Evolutionary conservation across 2,797 vertebrate species (phyloP).

Genomic region (Calcarius lapponicus): DNA sequence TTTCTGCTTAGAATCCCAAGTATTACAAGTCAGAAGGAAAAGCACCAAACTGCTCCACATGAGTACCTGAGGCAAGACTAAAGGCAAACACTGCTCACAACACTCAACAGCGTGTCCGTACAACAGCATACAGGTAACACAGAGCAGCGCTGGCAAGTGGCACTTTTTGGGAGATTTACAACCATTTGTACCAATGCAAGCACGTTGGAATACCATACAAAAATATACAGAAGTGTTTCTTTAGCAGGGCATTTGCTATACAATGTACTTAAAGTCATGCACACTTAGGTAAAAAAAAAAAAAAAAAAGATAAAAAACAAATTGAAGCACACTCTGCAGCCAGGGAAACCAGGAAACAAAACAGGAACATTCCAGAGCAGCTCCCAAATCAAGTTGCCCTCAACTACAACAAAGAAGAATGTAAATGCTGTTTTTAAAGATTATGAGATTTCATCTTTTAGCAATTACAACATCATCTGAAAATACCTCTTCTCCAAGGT

Average conservation of each 20-base stretch:
- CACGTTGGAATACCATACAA: constrained; percentile 19
- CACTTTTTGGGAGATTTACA: constrained; percentile 66
- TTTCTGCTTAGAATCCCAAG: constrained; percentile 62
- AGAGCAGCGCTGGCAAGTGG: constrained; percentile 14
- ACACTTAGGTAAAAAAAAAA: not conserved
- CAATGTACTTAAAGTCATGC: constrained; percentile 40
- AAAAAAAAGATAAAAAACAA: not conserved
- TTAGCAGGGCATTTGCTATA: constrained; percentile 20
- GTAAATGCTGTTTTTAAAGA: not conserved
- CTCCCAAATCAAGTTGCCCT: not conserved
- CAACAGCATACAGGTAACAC: constrained; percentile 25
- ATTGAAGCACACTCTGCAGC: not conserved
- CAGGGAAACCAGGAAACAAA: not conserved
- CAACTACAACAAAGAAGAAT: not conserved
- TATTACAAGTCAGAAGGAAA: constrained; percentile 61
- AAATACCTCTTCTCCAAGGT: not conserved
- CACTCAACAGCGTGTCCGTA: not conserved
- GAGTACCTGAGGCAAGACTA: constrained; percentile 73
- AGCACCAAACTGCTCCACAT: constrained; percentile 70
- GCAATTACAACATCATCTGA: not conserved
- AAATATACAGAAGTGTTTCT: constrained; percentile 43
- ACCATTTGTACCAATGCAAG: constrained; percentile 23
- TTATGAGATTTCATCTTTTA: not conserved
- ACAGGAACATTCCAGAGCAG: not conserved
- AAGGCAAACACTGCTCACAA: constrained; percentile 55